A percentile compares a stretch with the other conserved stretches of the same genome.
phyloP scores from a whole-genome alignment of 2,113 vertebrate genomes.

The Aptenodytes forsteri region DNA sequence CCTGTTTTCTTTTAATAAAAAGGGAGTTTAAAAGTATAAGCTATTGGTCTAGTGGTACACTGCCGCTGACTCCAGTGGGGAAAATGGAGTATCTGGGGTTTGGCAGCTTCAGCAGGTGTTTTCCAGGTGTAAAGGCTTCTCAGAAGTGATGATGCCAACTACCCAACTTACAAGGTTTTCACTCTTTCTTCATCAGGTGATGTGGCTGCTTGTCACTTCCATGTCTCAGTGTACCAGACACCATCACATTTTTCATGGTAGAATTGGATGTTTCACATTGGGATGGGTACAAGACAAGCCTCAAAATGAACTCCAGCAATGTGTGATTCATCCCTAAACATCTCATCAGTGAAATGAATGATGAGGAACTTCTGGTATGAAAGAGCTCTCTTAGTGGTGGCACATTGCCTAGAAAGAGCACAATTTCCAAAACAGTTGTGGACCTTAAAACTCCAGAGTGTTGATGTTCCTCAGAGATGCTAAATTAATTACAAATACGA shows the following conservation, averaged over 20 bases:
- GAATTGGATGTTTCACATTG: neutral
- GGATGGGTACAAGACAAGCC: neutral
- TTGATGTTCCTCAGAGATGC: neutral
- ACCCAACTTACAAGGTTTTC: neutral
- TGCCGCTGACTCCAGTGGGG: neutral
- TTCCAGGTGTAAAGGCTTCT: neutral
- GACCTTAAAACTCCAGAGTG: neutral
- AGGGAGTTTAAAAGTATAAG: neutral
- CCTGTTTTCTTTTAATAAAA: neutral
- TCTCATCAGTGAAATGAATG: constrained; percentile 4
- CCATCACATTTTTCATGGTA: neutral
- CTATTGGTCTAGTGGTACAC: neutral
- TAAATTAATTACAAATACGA: neutral
- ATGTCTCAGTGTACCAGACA: neutral
- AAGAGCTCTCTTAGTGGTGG: neutral
- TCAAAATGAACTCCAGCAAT: neutral
- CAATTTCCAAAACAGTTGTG: neutral
- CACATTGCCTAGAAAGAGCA: neutral
- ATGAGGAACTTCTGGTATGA: neutral
- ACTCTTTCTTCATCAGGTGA: neutral
- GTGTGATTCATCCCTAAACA: neutral
- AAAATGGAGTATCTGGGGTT: neutral
- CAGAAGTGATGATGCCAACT: neutral
- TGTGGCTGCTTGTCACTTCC: neutral
- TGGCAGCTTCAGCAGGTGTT: neutral